Evolutionary conservation across 2,888 invertebrate genomes (phyloP).

Genomic region (Brachycybe producta): DNA sequence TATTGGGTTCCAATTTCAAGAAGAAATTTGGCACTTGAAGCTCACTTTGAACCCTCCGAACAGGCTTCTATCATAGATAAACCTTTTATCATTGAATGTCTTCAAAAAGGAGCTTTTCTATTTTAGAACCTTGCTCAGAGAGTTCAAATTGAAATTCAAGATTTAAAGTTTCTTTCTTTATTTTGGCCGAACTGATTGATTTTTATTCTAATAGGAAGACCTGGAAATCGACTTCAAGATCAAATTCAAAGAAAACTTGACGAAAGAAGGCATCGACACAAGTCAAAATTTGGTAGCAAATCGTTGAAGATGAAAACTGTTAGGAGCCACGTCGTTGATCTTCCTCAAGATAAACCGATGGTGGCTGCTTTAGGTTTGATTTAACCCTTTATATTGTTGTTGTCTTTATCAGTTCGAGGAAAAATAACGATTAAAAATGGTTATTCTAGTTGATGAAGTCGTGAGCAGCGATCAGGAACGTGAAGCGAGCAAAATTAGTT

Average conservation of each 20-base stretch:
- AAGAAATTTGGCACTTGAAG: too few relatives aligned
- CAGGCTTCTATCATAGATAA: too few relatives aligned
- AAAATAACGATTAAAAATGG: neutral
- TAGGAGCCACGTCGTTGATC: conserved; percentile 2
- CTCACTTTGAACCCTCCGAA: too few relatives aligned
- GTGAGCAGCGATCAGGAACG: conserved; percentile 44
- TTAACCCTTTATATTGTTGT: neutral
- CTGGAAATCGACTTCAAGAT: conserved; percentile 45
- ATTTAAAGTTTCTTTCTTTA: too few relatives aligned
- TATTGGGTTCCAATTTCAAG: conserved; percentile 17
- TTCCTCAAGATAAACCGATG: conserved; percentile 13
- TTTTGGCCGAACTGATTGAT: too few relatives aligned
- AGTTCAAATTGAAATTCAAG: too few relatives aligned
- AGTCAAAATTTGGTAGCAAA: conserved; percentile 20
- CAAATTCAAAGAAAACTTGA: conserved; percentile 45
- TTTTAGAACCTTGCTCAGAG: too few relatives aligned
- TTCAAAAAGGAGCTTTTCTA: too few relatives aligned
- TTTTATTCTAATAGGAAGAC: conserved; percentile 35
- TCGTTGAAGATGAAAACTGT: conserved; percentile 17
- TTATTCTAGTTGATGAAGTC: conserved; percentile 26
- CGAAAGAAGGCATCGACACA: conserved; percentile 34
- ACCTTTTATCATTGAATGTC: too few relatives aligned
- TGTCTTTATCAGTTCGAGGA: neutral
- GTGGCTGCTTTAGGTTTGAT: conserved; percentile 13
- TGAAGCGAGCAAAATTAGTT: conserved; percentile 51